Base-by-base conservation (phyloP, 2,888 invertebrate genomes). In the Eristalinus sepulchralis region DNA sequence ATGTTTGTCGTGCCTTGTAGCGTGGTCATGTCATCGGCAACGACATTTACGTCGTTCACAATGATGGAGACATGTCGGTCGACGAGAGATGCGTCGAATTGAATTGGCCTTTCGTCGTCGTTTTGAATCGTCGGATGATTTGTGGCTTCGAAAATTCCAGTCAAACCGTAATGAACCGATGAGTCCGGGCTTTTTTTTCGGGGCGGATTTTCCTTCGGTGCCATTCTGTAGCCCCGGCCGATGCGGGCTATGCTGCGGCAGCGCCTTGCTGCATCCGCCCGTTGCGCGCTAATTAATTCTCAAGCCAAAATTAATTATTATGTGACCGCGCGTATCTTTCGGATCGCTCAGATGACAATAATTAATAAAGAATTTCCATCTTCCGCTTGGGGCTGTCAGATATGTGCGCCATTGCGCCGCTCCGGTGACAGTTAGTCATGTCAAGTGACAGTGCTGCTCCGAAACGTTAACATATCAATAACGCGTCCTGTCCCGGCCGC, bases 291-390 rank as follows among this genome's bases (percentile, higher is more conserved):
- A 86, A 86, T 86, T 86, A 83, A 86, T 83, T 86, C 85, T 55
- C 70, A 68, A 72, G 60, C 82, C 59, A 86, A 86, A 86, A 86
- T 86, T 86, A 86, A 86, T 86, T 86, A 86, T 86, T 79, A 71
- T 71, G 47, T 47, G 47, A 47, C 79, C 75, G 68, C 70, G 31
- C 73, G 85, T 76, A 72, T 81, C 68, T 66, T 24, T 33, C 34
- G 22, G 34, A 63, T 66, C 24, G 72, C 63, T 53, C 82, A 64
- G 67, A 86, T 86, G 78, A 62, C 83, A 86, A 86, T 86, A 86
- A 86, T 86, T 86, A 86, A 86, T 86, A 86, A 79, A 83, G 86
- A 86, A 86, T 86, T 79, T 79, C 75, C 86, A 86, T 79, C 86
- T 83, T 86, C 57, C 66, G 77, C 55, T 31, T 3, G 57, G 11